These are phyloP conservation scores for Plebejus anna DNA, from an alignment of 2,888 invertebrate genomes.

Conservation along the genomic window DNA sequence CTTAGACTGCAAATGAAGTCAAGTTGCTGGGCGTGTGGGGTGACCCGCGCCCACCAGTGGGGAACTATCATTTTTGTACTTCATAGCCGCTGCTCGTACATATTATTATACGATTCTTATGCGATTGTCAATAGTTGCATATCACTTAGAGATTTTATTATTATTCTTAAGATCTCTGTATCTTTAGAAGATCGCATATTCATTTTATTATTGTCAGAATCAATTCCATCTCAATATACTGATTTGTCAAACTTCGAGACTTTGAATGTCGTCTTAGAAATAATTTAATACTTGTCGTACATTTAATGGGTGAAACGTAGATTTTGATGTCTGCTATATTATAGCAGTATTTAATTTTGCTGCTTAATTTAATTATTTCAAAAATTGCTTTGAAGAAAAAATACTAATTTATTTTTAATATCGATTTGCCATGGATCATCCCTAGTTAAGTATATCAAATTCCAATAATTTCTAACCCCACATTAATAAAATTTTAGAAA, in stretches of 20 bases:
- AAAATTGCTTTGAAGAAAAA: too few relatives aligned
- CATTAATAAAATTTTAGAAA: background rate
- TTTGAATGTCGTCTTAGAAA: background rate
- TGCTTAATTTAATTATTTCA: too few relatives aligned
- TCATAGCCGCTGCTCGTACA: background rate
- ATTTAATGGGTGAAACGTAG: background rate
- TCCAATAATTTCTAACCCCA: background rate
- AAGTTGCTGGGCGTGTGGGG: slow-evolving; percentile 39
- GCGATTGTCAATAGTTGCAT: background rate
- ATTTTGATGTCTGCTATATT: background rate
- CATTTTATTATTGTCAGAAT: slow-evolving; percentile 2
- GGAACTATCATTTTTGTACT: background rate
- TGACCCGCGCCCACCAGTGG: background rate
- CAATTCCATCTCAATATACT: background rate
- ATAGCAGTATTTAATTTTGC: background rate
- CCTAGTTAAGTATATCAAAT: background rate
- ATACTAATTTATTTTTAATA: background rate
- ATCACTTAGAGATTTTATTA: background rate
- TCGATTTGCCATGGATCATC: background rate
- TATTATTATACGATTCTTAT: background rate
- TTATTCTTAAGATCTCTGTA: background rate
- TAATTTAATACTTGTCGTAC: background rate
- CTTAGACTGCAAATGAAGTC: slow-evolving; percentile 69
- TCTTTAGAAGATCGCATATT: background rate
- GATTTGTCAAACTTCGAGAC: slow-evolving; percentile 3